phyloP scores from a whole-genome alignment of 53 echinoderm and acorn worm species.

The Arbacia lixula region DNA sequence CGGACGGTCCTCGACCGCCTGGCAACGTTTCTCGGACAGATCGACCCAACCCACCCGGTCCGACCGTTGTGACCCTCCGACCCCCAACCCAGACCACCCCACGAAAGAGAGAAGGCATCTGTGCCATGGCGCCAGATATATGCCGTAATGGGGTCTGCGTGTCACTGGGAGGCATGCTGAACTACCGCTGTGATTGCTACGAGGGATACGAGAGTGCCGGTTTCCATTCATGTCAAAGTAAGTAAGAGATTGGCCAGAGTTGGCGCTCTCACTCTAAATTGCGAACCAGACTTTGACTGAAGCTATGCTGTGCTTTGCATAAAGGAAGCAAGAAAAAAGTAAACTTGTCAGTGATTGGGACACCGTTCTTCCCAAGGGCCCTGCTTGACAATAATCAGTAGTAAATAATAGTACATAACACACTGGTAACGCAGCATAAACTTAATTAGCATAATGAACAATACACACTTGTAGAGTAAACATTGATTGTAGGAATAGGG shows the following conservation, averaged over 20 bases:
- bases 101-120: conserved; percentile 31
- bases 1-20: background rate
- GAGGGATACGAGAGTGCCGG: conserved; percentile 70
- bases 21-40: background rate
- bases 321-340: too few species aligned
- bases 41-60: background rate
- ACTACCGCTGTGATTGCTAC: conserved; percentile 75
- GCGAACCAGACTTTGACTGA: too few species aligned
- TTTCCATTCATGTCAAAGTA: conserved; percentile 71
- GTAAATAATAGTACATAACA: too few species aligned
- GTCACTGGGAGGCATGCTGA: conserved; percentile 35
- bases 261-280: too few species aligned
- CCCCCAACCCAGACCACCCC: conserved; percentile 5
- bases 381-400: too few species aligned
- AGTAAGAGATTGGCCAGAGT: background rate
- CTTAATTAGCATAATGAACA: too few species aligned
- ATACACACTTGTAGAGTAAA: too few species aligned
- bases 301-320: too few species aligned
- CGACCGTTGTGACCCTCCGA: conserved; percentile 1
- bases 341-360: too few species aligned
- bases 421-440: too few species aligned
- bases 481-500: too few species aligned
- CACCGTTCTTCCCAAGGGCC: too few species aligned
- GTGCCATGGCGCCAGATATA: conserved; percentile 66
- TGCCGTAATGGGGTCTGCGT: conserved; percentile 84